A percentile compares a stretch with the other conserved stretches of the same genome.
Evolutionary conservation across 2,888 invertebrate species (phyloP).

Genomic region (Hyposoter dolosus): DNA sequence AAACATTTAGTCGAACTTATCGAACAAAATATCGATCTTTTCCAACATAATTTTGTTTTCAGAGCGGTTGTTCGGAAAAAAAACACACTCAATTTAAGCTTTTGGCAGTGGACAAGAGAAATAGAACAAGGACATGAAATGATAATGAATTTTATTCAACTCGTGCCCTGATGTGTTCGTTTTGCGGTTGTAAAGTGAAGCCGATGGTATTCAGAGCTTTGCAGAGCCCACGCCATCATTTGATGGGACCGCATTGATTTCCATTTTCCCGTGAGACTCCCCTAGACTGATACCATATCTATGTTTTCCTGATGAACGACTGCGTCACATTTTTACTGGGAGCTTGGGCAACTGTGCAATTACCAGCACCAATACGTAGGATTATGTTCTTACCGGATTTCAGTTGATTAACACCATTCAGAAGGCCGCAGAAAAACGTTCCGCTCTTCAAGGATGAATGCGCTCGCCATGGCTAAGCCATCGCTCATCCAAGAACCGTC

Average conservation of each 20-base stretch:
- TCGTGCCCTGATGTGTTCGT: background rate
- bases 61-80: background rate
- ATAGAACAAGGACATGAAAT: background rate
- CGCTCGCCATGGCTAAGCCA: background rate
- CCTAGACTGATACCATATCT: background rate
- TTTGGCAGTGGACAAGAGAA: background rate
- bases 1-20: too few species aligned
- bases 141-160: background rate
- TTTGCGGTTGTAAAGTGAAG: background rate
- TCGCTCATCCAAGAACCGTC: background rate
- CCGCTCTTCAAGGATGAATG: background rate
- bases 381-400: background rate
- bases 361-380: background rate
- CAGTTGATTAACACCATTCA: background rate
- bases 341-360: background rate
- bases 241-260: background rate
- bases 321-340: background rate
- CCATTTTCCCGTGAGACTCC: background rate
- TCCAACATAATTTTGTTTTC: too few species aligned
- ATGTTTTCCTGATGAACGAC: background rate
- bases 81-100: background rate
- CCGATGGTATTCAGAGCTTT: background rate
- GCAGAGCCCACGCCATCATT: background rate
- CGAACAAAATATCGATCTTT: too few species aligned
- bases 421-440: background rate